Evolutionary conservation across 2,888 invertebrate genomes (phyloP).

Genomic region (Aproaerema taeniolella): DNA sequence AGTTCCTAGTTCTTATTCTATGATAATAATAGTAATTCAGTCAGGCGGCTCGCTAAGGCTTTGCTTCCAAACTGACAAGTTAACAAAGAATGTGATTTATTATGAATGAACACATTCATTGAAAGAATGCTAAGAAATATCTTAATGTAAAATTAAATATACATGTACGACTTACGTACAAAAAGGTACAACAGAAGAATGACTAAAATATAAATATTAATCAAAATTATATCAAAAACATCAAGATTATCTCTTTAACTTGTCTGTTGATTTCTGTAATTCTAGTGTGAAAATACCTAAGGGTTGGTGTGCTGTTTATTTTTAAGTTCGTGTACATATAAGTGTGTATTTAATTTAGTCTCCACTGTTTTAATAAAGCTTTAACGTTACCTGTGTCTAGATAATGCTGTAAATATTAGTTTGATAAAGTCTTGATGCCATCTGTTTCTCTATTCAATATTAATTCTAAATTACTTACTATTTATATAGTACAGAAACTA

Average conservation of each 20-base stretch:
- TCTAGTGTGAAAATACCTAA: conserved; percentile 39
- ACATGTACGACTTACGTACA: too few species aligned
- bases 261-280: not conserved
- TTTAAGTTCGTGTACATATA: conserved; percentile 36
- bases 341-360: conserved; percentile 30
- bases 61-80: conserved; percentile 1
- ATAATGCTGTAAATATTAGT: conserved; percentile 55
- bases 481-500: conserved; percentile 2
- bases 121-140: too few species aligned
- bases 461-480: not conserved
- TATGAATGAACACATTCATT: too few species aligned
- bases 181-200: too few species aligned
- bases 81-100: conserved; percentile 3
- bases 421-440: conserved; percentile 62
- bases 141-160: too few species aligned
- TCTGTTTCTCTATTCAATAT: conserved; percentile 17
- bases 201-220: too few species aligned
- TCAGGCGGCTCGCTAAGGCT: too few species aligned
- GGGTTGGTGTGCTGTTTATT: conserved; percentile 37
- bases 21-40: conserved; percentile 21
- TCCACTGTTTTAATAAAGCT: conserved; percentile 45
- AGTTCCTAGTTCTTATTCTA: conserved; percentile 45
- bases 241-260: too few species aligned
- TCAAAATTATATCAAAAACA: too few species aligned
- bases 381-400: conserved; percentile 51